These are phyloP conservation scores for Uria lomvia DNA, from an alignment of 2,113 vertebrate genomes.

Conservation along the genomic window DNA sequence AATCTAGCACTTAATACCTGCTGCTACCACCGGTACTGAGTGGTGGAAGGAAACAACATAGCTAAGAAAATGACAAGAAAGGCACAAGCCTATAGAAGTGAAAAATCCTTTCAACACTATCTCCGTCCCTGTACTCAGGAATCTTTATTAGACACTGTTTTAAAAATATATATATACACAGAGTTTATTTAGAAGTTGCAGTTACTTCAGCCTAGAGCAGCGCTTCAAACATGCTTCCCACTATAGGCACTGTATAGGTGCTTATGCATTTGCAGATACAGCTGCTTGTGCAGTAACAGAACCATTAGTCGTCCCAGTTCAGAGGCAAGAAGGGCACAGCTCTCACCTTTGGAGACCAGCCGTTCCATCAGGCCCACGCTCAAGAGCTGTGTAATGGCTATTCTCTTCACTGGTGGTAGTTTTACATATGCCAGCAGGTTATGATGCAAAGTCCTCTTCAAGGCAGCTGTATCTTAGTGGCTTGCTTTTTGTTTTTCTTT, in stretches of 20 bases:
- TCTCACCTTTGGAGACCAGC: background rate
- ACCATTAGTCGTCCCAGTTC: fast-evolving
- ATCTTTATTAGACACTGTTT: background rate
- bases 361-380: background rate
- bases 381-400: background rate
- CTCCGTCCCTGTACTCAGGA: background rate
- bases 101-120: background rate
- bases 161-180: background rate
- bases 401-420: background rate
- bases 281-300: background rate
- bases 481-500: background rate
- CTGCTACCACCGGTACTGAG: background rate
- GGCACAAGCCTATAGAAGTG: background rate
- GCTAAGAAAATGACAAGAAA: background rate
- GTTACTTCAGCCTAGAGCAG: background rate
- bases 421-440: background rate
- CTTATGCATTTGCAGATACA: background rate
- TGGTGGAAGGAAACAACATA: fast-evolving
- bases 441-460: background rate
- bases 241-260: background rate
- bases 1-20: background rate
- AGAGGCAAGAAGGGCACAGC: background rate
- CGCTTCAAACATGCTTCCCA: background rate
- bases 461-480: background rate
- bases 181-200: background rate